Conservation (phyloP, 2,797 vertebrate genomes). For the Pelochelys cantorii region DNA sequence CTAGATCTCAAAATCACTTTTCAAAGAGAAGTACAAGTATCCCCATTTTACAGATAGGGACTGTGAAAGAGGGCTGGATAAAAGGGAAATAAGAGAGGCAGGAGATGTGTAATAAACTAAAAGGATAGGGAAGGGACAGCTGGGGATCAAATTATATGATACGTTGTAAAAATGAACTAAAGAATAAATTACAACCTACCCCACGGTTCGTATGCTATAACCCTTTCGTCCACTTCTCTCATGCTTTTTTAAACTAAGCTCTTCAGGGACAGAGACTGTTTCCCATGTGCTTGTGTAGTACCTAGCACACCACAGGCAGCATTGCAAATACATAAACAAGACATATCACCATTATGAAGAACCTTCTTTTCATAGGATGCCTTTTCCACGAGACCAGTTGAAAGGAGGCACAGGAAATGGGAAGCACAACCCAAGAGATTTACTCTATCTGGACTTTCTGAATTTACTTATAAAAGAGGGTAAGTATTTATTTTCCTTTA, state of each 20-base stretch:
- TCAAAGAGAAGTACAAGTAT: neutral
- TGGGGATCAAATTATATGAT: neutral
- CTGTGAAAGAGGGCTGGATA: neutral
- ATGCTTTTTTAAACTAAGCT: fast-evolving
- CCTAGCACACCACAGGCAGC: neutral
- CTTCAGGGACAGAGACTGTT: neutral
- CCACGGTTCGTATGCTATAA: neutral
- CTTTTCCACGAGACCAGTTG: neutral
- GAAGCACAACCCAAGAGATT: neutral
- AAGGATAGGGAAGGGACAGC: neutral
- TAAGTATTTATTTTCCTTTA: neutral
- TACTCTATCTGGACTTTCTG: neutral
- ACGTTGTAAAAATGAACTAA: neutral
- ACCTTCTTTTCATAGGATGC: neutral
- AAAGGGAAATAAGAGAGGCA: neutral
- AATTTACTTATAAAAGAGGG: neutral
- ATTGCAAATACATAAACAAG: neutral
- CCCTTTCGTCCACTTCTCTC: too few species aligned
- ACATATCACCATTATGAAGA: fast-evolving
- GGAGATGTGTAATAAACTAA: neutral
- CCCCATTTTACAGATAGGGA: neutral
- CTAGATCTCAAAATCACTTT: neutral
- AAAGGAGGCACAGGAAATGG: neutral
- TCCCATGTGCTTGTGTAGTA: neutral
- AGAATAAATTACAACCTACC: neutral